These are phyloP conservation scores for Agraylea sexmaculata DNA, from an alignment of 1,140 invertebrate species.

Conservation along the genomic window DNA sequence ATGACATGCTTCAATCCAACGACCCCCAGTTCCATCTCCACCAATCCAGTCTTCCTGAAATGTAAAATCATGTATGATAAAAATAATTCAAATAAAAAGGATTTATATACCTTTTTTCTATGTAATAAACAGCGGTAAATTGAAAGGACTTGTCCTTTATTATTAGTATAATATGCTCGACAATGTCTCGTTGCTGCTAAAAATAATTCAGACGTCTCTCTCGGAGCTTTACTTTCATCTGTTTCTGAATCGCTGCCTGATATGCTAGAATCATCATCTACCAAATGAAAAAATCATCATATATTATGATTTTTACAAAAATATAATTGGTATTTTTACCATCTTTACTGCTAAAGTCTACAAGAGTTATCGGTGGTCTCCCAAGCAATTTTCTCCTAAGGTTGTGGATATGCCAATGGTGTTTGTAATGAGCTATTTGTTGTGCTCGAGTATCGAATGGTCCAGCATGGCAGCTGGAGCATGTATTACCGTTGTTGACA, in stretches of 20 bases:
- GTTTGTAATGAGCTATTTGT: conserved; percentile 36
- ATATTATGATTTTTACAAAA: neutral
- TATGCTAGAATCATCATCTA: conserved; percentile 64
- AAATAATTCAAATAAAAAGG: neutral
- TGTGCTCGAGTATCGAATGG: conserved; percentile 32
- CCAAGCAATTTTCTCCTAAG: conserved; percentile 37
- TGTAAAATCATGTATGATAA: conserved; percentile 21
- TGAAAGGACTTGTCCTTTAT: conserved; percentile 53
- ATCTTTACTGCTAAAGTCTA: conserved; percentile 31
- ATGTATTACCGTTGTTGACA: conserved; percentile 24
- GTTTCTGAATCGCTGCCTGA: conserved; percentile 59
- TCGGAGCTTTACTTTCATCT: conserved; percentile 29
- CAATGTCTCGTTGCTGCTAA: conserved; percentile 47
- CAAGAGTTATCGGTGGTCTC: conserved; percentile 26
- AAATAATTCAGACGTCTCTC: conserved; percentile 40
- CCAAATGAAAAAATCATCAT: too few relatives aligned
- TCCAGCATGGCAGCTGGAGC: conserved; percentile 35
- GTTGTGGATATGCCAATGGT: conserved; percentile 39
- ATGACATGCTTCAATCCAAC: conserved; percentile 31
- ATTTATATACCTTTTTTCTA: conserved; percentile 46
- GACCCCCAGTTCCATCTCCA: conserved; percentile 33
- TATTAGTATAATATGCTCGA: conserved; percentile 62
- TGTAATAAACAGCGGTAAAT: conserved; percentile 58
- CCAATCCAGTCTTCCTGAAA: conserved; percentile 39
- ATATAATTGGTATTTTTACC: conserved; percentile 21